Percentiles rank a stretch among this genome's conserved stretches.
These are phyloP conservation scores for Chloroclystis v-ata DNA, from an alignment of 2,888 invertebrate genomes.

Conservation along the genomic window DNA sequence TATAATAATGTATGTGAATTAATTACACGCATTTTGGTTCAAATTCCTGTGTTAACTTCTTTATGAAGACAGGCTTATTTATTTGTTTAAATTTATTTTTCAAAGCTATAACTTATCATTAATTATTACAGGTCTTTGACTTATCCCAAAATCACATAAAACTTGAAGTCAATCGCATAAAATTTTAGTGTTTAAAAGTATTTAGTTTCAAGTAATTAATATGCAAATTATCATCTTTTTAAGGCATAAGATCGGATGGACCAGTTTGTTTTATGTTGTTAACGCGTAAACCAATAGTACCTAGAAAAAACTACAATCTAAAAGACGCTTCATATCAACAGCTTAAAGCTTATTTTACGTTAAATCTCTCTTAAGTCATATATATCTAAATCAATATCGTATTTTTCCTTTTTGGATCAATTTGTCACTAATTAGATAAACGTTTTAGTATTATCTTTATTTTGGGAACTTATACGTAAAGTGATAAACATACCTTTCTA, in stretches of 20 bases:
- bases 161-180: slow-evolving; percentile 21
- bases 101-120: neutral
- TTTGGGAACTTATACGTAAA: slow-evolving; percentile 47
- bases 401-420: slow-evolving; percentile 44
- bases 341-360: slow-evolving; percentile 6
- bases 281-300: neutral
- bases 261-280: slow-evolving; percentile 14
- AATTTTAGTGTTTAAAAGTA: slow-evolving; percentile 26
- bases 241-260: slow-evolving; percentile 17
- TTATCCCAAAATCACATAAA: slow-evolving; percentile 24
- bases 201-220: slow-evolving; percentile 34
- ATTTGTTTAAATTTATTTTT: neutral
- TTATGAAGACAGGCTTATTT: no score
- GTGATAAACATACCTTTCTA: no score
- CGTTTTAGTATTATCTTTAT: slow-evolving; percentile 51
- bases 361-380: neutral
- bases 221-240: slow-evolving; percentile 29
- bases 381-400: slow-evolving; percentile 34
- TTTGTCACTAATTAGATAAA: slow-evolving; percentile 59
- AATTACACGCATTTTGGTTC: slow-evolving; percentile 1
- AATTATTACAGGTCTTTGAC: slow-evolving; percentile 19
- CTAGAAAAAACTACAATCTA: neutral
- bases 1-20: slow-evolving; percentile 21
- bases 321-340: neutral
- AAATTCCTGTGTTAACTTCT: no score